These are phyloP conservation scores for Maniola jurtina DNA, from an alignment of 1,140 invertebrate species.

Conservation along the genomic window DNA sequence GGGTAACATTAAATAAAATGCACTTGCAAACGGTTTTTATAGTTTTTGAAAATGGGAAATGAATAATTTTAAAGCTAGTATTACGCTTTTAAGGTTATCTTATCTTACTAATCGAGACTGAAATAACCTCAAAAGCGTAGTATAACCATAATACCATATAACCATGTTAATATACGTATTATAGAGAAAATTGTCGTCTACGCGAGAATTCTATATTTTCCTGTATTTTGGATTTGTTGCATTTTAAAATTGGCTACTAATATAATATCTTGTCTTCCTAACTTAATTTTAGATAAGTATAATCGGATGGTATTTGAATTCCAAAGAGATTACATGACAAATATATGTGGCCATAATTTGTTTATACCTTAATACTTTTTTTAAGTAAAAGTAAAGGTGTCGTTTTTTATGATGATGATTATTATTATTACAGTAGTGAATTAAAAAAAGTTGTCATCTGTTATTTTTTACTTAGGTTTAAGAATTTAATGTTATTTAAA, in stretches of 20 bases:
- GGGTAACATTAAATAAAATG: too few species aligned
- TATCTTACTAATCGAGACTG: too few species aligned
- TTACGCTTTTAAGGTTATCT: too few species aligned
- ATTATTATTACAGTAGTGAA: neutral
- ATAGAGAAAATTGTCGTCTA: too few species aligned
- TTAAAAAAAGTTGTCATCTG: neutral
- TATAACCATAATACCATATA: too few species aligned
- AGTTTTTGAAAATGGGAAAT: too few species aligned
- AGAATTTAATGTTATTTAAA: neutral
- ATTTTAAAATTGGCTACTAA: neutral
- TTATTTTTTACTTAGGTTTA: slow-evolving; percentile 4
- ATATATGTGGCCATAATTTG: neutral
- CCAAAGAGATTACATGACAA: slow-evolving; percentile 28
- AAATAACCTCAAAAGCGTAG: too few species aligned
- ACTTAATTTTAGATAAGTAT: slow-evolving; percentile 1
- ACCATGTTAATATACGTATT: too few species aligned
- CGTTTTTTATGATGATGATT: neutral
- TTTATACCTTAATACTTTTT: neutral
- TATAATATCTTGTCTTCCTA: neutral
- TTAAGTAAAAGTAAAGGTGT: neutral
- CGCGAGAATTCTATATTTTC: too few species aligned
- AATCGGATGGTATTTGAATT: slow-evolving; percentile 7
- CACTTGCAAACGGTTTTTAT: too few species aligned
- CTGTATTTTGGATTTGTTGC: too few species aligned
- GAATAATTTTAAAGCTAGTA: too few species aligned